Conservation (phyloP, 2,113 vertebrate genomes). For the Oreochromis tanganicae region DNA sequence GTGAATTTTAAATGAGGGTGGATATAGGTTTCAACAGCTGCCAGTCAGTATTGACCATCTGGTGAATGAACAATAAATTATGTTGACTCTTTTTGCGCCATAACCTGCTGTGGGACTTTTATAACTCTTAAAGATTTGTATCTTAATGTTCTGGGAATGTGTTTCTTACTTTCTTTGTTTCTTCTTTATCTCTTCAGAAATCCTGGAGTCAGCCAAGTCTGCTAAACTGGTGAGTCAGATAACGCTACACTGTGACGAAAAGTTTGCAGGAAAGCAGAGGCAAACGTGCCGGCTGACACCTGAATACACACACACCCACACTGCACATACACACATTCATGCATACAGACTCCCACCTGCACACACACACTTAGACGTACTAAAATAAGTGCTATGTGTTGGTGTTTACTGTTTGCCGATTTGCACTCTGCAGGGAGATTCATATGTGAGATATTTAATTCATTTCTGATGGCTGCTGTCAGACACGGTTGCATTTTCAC, state of each 20-base stretch:
- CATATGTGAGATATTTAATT: neutral
- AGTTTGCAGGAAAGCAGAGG: neutral
- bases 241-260: neutral
- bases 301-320: neutral
- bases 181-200: constrained; percentile 57
- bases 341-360: neutral
- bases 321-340: neutral
- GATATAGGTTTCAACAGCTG: neutral
- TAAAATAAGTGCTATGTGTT: neutral
- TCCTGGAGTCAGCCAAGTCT: constrained; percentile 74
- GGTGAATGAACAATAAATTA: neutral
- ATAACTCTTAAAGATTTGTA: neutral
- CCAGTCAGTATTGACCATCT: neutral
- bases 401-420: neutral
- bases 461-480: neutral
- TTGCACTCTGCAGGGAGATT: neutral
- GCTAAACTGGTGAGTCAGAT: constrained; percentile 85
- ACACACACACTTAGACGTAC: neutral
- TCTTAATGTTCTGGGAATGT: neutral
- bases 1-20: neutral
- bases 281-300: neutral
- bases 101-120: neutral
- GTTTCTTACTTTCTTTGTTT: neutral
- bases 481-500: neutral
- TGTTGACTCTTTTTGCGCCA: neutral